These are phyloP conservation scores for Drosophila orena DNA, from an alignment of 1,140 invertebrate genomes.

Conservation along the genomic window DNA sequence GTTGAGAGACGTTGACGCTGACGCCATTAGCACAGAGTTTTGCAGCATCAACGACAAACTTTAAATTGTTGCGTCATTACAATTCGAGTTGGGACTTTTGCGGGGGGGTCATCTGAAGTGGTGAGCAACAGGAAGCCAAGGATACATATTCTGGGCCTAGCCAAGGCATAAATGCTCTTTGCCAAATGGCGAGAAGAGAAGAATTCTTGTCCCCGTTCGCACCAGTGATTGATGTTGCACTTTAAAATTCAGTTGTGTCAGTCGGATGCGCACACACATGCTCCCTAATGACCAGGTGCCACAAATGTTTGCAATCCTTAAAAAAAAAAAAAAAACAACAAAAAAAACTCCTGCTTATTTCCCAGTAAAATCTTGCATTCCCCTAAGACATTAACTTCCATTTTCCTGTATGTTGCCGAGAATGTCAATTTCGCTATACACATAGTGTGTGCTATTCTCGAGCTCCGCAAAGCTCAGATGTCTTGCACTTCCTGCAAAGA, in stretches of 20 bases:
- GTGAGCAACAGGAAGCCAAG: constrained; percentile 51
- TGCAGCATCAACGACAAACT: constrained; percentile 82
- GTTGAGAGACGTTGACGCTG: constrained; percentile 69
- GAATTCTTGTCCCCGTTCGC: constrained; percentile 40
- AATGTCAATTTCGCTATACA: not conserved
- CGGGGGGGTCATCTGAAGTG: constrained; percentile 5
- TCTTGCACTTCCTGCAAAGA: not conserved
- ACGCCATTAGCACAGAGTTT: constrained; percentile 81
- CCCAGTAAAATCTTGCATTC: constrained; percentile 1
- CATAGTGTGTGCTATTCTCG: not conserved
- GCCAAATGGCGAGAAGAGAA: constrained; percentile 16
- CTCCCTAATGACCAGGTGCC: constrained; percentile 50
- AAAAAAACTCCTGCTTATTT: not conserved
- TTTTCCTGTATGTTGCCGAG: not conserved
- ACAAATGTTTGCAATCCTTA: constrained; percentile 37
- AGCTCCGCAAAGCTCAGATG: not conserved
- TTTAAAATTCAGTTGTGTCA: constrained; percentile 52
- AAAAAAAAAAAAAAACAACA: not conserved
- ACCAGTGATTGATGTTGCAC: constrained; percentile 51
- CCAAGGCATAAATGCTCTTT: constrained; percentile 33
- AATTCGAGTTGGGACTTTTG: constrained; percentile 58
- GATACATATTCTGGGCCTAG: constrained; percentile 46
- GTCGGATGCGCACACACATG: constrained; percentile 16
- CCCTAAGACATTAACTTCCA: constrained; percentile 7
- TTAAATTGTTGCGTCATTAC: constrained; percentile 83